A percentile compares a stretch with the other conserved stretches of the same genome.
Conservation (phyloP, 2,113 vertebrate genomes). For the Pygathrix nemaeus region DNA sequence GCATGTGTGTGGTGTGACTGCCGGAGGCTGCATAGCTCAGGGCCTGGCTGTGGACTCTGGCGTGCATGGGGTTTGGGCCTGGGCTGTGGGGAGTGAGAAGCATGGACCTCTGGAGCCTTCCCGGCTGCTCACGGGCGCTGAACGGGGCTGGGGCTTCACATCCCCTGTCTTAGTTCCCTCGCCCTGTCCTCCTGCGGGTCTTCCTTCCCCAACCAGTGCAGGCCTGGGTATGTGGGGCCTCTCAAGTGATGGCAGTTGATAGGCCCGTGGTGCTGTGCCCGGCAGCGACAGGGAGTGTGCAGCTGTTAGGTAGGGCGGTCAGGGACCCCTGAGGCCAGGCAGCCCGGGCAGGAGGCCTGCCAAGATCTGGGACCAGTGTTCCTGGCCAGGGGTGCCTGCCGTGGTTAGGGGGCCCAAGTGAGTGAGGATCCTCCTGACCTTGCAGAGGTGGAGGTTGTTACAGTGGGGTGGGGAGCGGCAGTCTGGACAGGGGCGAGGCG, state of each 20-base stretch:
- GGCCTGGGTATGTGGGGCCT: not conserved
- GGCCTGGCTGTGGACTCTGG: too few relatives aligned
- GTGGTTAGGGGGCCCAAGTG: not conserved
- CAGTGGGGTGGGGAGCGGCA: too few relatives aligned
- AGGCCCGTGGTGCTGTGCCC: not conserved
- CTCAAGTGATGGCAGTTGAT: not conserved
- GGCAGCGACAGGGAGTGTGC: not conserved
- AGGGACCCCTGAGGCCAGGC: not conserved
- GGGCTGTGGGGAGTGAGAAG: too few relatives aligned
- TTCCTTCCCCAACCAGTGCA: not conserved
- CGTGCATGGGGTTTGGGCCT: too few relatives aligned
- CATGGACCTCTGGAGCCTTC: not conserved
- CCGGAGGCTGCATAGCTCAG: too few relatives aligned
- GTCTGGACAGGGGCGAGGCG: too few relatives aligned
- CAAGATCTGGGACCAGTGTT: not conserved
- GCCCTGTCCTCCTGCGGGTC: accelerated
- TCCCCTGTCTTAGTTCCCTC: not conserved
- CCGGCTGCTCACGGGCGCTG: not conserved
- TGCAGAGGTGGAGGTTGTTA: too few relatives aligned
- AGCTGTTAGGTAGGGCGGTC: not conserved
- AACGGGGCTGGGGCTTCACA: accelerated
- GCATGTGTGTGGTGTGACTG: too few relatives aligned
- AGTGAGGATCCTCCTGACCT: not conserved
- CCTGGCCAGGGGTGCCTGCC: not conserved
- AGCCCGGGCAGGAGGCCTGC: not conserved